Percentiles rank a stretch among this genome's conserved stretches.
These are phyloP conservation scores for Butorides virescens DNA, from an alignment of 2,113 vertebrate species.

Conservation along the genomic window DNA sequence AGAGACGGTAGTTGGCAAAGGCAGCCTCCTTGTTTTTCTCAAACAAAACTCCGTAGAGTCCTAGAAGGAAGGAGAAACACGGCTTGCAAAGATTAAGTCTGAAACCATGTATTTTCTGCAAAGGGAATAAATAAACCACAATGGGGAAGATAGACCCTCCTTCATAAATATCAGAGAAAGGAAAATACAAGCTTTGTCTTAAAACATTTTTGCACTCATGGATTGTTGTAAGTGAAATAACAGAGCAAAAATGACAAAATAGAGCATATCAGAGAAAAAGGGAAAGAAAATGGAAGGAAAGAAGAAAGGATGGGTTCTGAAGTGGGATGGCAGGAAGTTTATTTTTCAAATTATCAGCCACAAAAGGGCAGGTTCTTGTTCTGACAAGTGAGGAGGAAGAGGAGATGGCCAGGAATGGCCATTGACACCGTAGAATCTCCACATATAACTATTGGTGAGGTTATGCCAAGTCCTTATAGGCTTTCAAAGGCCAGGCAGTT, in stretches of 20 bases:
- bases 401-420: background rate
- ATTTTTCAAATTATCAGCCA: background rate
- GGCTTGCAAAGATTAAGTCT: background rate
- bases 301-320: background rate
- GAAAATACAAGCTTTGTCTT: background rate
- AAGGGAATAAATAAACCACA: background rate
- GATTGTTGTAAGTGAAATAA: background rate
- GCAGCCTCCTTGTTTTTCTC: conserved; percentile 86
- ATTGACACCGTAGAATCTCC: background rate
- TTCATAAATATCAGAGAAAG: background rate
- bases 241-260: background rate
- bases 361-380: background rate
- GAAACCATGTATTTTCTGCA: background rate
- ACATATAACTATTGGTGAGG: background rate
- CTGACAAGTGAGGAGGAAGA: background rate
- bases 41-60: conserved; percentile 88
- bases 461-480: background rate
- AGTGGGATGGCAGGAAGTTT: background rate
- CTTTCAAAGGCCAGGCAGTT: background rate
- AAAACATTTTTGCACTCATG: background rate
- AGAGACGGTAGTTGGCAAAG: conserved; percentile 93
- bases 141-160: background rate
- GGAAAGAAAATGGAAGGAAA: background rate
- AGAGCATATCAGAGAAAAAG: background rate
- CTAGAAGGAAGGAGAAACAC: conserved; percentile 64